Evolutionary conservation across 1,140 invertebrate genomes (phyloP).

Genomic region (Akabosia matsudoensis): DNA sequence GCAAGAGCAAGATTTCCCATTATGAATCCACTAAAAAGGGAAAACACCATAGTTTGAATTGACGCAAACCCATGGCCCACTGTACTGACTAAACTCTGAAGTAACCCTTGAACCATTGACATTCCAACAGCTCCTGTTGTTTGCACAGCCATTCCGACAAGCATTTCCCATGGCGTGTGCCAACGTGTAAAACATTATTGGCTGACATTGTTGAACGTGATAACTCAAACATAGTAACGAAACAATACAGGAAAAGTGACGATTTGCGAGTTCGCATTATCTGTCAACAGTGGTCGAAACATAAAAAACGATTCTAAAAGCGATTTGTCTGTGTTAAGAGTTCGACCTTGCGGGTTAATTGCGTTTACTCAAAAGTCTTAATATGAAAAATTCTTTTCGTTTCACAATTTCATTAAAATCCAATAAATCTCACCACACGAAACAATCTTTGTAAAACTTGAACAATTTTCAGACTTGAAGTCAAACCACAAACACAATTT

Average conservation of each 20-base stretch:
- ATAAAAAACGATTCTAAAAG: neutral
- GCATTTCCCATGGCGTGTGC: neutral
- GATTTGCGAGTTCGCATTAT: slow-evolving; percentile 2
- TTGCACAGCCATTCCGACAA: neutral
- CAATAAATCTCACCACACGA: neutral
- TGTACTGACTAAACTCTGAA: neutral
- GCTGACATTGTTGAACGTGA: slow-evolving; percentile 10
- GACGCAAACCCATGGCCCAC: neutral
- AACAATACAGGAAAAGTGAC: neutral
- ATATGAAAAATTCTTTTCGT: too few relatives aligned
- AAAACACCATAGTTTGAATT: neutral
- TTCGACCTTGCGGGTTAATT: too few relatives aligned
- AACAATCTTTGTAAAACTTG: neutral
- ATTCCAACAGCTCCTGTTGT: neutral
- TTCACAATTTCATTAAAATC: neutral
- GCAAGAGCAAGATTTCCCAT: neutral
- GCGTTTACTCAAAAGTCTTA: neutral
- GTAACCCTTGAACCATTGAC: neutral
- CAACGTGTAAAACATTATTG: neutral
- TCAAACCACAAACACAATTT: neutral
- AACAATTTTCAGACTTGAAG: too few relatives aligned
- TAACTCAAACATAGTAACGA: neutral
- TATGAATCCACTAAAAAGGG: neutral
- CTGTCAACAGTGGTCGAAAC: neutral
- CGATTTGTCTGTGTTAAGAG: neutral